These are phyloP conservation scores for Columbina picui DNA, from an alignment of 2,113 vertebrate species.

Conservation along the genomic window DNA sequence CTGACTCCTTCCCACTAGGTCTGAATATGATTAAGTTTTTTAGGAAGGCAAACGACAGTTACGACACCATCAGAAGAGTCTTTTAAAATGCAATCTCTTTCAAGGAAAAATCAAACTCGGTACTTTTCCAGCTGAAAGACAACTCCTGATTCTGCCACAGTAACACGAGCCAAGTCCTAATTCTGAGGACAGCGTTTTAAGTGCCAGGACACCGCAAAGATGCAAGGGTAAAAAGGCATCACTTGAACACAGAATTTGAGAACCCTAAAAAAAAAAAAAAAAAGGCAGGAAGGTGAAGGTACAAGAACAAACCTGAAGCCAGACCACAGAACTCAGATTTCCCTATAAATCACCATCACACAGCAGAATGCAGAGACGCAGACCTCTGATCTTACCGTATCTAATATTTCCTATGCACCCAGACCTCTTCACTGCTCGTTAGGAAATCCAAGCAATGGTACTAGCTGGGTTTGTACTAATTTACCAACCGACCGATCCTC, in stretches of 20 bases:
- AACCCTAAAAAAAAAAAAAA: background rate
- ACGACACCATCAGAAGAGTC: background rate
- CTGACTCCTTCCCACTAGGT: background rate
- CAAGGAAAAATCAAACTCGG: slow-evolving; percentile 54
- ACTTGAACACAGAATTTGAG: background rate
- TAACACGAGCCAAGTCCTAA: background rate
- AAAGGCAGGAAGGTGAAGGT: background rate
- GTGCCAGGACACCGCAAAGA: background rate
- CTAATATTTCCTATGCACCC: background rate
- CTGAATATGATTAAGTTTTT: background rate
- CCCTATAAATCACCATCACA: background rate
- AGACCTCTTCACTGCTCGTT: background rate
- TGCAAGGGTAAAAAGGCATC: background rate
- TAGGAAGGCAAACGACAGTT: background rate
- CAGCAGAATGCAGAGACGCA: background rate
- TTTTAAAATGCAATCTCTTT: background rate
- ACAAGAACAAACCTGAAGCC: background rate
- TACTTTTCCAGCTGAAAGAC: slow-evolving; percentile 35
- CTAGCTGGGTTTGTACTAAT: background rate
- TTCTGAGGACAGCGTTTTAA: background rate
- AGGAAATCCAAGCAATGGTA: background rate
- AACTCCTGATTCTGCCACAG: background rate
- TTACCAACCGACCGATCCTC: background rate
- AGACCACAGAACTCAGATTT: background rate
- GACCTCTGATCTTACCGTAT: background rate